phyloP scores from a whole-genome alignment of 2,888 invertebrate species.

The Aphodius sticticus region DNA sequence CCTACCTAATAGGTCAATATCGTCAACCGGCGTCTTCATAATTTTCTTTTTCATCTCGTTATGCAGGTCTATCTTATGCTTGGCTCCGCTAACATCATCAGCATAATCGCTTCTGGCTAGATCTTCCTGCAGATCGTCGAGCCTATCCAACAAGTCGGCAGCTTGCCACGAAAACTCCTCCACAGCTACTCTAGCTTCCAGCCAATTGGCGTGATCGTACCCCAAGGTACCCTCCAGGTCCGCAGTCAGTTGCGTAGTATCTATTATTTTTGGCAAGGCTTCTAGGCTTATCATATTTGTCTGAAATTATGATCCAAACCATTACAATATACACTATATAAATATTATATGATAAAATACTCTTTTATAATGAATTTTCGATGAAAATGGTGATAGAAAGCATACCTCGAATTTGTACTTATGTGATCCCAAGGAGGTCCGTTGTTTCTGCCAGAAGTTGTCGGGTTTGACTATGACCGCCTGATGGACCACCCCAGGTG shows the following conservation, averaged over 20 bases:
- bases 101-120: conserved; percentile 93
- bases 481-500: conserved; percentile 87
- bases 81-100: conserved; percentile 91
- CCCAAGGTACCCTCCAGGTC: conserved; percentile 93
- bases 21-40: conserved; percentile 92
- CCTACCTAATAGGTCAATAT: conserved; percentile 87
- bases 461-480: conserved; percentile 98
- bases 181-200: conserved; percentile 91
- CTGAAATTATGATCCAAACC: conserved; percentile 73
- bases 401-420: conserved; percentile 98
- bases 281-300: conserved; percentile 97
- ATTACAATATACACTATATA: too few species aligned
- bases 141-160: conserved; percentile 88
- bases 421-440: conserved; percentile 95
- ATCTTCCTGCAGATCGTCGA: conserved; percentile 94
- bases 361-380: conserved; percentile 37
- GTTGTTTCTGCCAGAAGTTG: conserved; percentile 99
- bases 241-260: conserved; percentile 88
- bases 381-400: background rate
- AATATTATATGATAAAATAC: too few species aligned
- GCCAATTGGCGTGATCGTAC: conserved; percentile 98
- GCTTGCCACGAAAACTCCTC: conserved; percentile 98
- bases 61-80: conserved; percentile 91
- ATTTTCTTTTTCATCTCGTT: conserved; percentile 94
- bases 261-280: conserved; percentile 91